Evolutionary conservation across 2,888 invertebrate species (phyloP).

Genomic region (Drosophila dives): DNA sequence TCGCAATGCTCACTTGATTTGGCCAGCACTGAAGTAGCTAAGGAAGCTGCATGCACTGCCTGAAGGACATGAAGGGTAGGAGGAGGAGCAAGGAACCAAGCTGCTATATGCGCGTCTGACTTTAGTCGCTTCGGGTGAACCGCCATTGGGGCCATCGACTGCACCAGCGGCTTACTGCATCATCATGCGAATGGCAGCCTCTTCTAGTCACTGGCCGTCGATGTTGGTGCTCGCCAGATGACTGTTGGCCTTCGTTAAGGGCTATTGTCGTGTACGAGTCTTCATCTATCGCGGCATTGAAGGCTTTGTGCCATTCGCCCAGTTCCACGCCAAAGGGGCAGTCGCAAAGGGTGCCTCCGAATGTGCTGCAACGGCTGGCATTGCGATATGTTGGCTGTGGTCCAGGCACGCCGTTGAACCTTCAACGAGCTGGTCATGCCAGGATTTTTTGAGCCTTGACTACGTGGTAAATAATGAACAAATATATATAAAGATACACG

Average conservation of each 20-base stretch:
- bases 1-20: slow-evolving; percentile 72
- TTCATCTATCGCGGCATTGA: slow-evolving; percentile 82
- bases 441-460: too few species aligned
- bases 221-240: slow-evolving; percentile 85
- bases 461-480: too few species aligned
- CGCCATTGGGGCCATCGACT: slow-evolving; percentile 72
- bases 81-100: slow-evolving; percentile 29
- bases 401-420: too few species aligned
- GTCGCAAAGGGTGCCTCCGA: neutral
- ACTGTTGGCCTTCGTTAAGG: slow-evolving; percentile 86
- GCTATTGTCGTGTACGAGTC: slow-evolving; percentile 71
- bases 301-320: slow-evolving; percentile 82
- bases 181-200: too few species aligned
- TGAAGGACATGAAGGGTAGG: slow-evolving; percentile 26
- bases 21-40: slow-evolving; percentile 75
- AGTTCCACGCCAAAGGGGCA: slow-evolving; percentile 48
- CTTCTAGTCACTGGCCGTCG: too few species aligned
- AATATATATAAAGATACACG: too few species aligned
- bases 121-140: slow-evolving; percentile 38
- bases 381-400: too few species aligned
- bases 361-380: slow-evolving; percentile 54
- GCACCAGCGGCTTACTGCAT: slow-evolving; percentile 56
- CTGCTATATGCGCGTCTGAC: slow-evolving; percentile 63
- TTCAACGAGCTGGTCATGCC: too few species aligned
- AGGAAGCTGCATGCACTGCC: slow-evolving; percentile 59